Percentiles rank a stretch among this genome's conserved stretches.
These are phyloP conservation scores for Poeciliopsis retropinna DNA, from an alignment of 2,113 vertebrate genomes.

Conservation along the genomic window DNA sequence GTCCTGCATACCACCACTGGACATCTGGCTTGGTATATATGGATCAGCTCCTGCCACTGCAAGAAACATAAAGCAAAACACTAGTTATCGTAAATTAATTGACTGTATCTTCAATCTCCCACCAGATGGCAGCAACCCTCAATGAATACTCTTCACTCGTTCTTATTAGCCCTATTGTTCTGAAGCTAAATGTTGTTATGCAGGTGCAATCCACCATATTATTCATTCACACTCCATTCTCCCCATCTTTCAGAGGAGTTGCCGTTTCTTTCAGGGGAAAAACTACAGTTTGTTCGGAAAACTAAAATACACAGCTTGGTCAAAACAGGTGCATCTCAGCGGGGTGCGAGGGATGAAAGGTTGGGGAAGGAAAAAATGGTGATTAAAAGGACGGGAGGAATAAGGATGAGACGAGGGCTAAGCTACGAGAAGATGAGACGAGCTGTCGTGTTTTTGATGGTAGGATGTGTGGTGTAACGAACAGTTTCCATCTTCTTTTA, in stretches of 20 bases:
- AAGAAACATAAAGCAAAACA: slow-evolving; percentile 12
- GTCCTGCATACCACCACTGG: slow-evolving; percentile 90
- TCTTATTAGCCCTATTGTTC: slow-evolving; percentile 55
- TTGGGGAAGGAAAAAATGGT: slow-evolving; percentile 16
- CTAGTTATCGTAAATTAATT: not conserved
- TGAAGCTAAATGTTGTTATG: slow-evolving; percentile 66
- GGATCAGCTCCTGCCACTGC: slow-evolving; percentile 92
- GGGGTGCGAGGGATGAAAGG: slow-evolving; percentile 61
- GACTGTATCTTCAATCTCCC: slow-evolving; percentile 29
- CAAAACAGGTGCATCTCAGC: slow-evolving; percentile 73
- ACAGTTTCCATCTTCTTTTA: slow-evolving; percentile 48
- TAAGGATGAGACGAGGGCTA: slow-evolving; percentile 61
- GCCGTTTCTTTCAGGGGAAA: slow-evolving; percentile 44
- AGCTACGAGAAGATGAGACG: slow-evolving; percentile 63
- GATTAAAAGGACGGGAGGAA: slow-evolving; percentile 64
- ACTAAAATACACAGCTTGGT: slow-evolving; percentile 57
- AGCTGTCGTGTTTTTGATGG: slow-evolving; percentile 46
- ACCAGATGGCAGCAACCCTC: slow-evolving; percentile 75
- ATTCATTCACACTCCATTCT: slow-evolving; percentile 69
- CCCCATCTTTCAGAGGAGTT: slow-evolving; percentile 60
- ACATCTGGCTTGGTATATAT: slow-evolving; percentile 92
- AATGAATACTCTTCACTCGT: slow-evolving; percentile 29
- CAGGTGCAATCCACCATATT: slow-evolving; percentile 68
- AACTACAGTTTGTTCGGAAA: slow-evolving; percentile 64
- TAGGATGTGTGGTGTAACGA: slow-evolving; percentile 45